Base-by-base conservation (phyloP, 2,797 vertebrate genomes). In the Potorous gilbertii region DNA sequence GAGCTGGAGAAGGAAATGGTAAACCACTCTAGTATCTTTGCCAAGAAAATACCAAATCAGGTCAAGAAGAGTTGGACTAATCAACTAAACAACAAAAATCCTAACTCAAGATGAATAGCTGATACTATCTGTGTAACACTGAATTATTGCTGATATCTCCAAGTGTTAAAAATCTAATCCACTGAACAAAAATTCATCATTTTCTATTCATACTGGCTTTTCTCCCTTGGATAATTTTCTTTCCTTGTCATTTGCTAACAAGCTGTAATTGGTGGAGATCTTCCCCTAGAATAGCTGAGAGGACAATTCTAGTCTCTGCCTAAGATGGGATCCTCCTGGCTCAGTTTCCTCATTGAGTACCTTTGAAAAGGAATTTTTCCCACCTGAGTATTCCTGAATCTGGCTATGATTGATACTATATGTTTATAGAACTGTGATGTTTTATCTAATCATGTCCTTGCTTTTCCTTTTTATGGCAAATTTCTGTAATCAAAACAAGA, bases 211-310 rank as follows among this genome's bases (percentile, higher is more conserved):
- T 55, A 95, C 93, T 97, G 56, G 92, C 93, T 97, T 93, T 96
- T 95, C 55, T 93, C 56, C n/a, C 54, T 95, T 56, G 90, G 91
- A 66, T 91, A 74, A 56, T 90, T 66, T 57, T 95, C 66, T 93
- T 97, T 97, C 40, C 57, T 94, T 95, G 93, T 95, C 92, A 93
- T 97, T 97, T 97, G 62, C 94, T 97, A 95, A 91, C 54, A 95
- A 92, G 52, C 52, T 52, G 52, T 52, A 52, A 6, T 52, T 52
- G 52, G 5, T 52, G 52, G 52, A 52, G 52, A 52, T 52, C 5
- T 52, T 52, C 5, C 52, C 4, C 52, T 52, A 5, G 52, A 52
- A 52, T 5, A 52, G 52, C 52, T 52, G 52, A 52, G 52, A 52
- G 52, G 52, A 52, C 52, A 52, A 52, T 52, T 52, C 52, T 52